Conservation (phyloP, 2,113 vertebrate species). For the Parotia lawesii region DNA sequence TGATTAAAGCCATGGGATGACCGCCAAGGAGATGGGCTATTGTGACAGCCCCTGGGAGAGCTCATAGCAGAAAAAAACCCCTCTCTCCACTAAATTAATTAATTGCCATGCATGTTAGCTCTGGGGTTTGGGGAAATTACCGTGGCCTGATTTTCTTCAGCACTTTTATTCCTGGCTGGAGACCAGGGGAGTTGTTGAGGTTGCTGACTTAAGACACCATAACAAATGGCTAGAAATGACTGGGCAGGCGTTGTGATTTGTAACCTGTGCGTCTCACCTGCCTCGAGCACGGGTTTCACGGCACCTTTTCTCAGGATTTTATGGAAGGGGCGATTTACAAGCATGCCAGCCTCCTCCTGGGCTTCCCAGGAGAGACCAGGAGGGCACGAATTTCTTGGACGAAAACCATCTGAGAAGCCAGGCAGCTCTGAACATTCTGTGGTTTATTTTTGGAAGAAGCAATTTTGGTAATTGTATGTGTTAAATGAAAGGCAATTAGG, state of each 20-base stretch:
- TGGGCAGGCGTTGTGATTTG: background rate
- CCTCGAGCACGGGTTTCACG: accelerated
- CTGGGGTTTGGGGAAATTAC: slow-evolving; percentile 48
- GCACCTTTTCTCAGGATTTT: background rate
- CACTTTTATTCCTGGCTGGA: slow-evolving; percentile 29
- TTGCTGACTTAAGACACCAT: slow-evolving; percentile 10
- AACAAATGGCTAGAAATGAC: background rate
- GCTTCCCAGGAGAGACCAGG: background rate
- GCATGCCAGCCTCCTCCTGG: background rate
- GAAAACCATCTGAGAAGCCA: background rate
- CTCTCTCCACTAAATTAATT: slow-evolving; percentile 35
- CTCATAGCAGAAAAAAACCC: background rate
- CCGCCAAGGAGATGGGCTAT: background rate
- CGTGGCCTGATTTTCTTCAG: slow-evolving; percentile 39
- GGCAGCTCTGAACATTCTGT: background rate
- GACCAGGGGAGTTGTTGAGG: slow-evolving; percentile 15
- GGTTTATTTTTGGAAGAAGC: slow-evolving; percentile 23
- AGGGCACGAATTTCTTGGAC: background rate
- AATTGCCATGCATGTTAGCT: slow-evolving; percentile 42
- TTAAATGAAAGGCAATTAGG: slow-evolving; percentile 16
- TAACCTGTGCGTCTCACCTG: background rate
- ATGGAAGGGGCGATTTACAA: background rate
- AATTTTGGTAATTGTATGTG: background rate
- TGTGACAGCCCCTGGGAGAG: slow-evolving; percentile 19
- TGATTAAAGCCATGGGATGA: slow-evolving; percentile 25